phyloP scores from a whole-genome alignment of 2,888 invertebrate genomes.

The Netelia fuscicornis region DNA sequence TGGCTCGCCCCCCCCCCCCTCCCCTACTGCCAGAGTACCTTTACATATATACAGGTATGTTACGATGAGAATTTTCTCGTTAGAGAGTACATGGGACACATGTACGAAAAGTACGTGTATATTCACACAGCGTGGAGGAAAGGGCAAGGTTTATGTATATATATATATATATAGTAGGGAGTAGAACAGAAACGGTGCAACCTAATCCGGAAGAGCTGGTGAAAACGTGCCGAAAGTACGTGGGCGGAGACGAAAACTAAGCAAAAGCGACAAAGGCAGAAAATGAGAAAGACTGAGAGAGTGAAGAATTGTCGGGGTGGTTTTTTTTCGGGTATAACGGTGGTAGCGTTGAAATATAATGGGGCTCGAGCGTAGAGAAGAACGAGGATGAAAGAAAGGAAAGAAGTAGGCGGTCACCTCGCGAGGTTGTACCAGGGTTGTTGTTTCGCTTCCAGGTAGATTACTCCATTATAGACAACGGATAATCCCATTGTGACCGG shows the following conservation, averaged over 20 bases:
- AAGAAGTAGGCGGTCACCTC: constrained; percentile 36
- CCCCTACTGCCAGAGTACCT: too few relatives aligned
- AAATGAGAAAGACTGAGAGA: constrained; percentile 1
- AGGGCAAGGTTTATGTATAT: background rate
- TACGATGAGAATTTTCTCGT: constrained; percentile 37
- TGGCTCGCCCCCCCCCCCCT: background rate
- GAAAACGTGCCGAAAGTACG: constrained; percentile 60
- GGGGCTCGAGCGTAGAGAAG: constrained; percentile 37
- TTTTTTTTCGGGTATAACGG: constrained; percentile 53
- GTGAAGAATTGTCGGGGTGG: constrained; percentile 41
- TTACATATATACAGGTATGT: background rate
- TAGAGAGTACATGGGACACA: constrained; percentile 23
- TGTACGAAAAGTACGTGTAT: constrained; percentile 13
- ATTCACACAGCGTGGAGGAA: background rate
- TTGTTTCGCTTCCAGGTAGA: constrained; percentile 70
- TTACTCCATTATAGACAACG: constrained; percentile 70
- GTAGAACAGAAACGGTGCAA: constrained; percentile 43
- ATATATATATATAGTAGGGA: background rate
- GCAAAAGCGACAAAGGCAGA: constrained; percentile 1
- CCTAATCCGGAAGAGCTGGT: constrained; percentile 55
- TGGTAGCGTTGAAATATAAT: constrained; percentile 55
- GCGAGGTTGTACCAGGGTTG: constrained; percentile 22
- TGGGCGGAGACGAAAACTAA: constrained; percentile 44
- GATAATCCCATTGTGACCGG: constrained; percentile 74
- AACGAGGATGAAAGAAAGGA: background rate